Base-by-base conservation (phyloP, 2,797 vertebrate species). In the Rachycentron canadum region DNA sequence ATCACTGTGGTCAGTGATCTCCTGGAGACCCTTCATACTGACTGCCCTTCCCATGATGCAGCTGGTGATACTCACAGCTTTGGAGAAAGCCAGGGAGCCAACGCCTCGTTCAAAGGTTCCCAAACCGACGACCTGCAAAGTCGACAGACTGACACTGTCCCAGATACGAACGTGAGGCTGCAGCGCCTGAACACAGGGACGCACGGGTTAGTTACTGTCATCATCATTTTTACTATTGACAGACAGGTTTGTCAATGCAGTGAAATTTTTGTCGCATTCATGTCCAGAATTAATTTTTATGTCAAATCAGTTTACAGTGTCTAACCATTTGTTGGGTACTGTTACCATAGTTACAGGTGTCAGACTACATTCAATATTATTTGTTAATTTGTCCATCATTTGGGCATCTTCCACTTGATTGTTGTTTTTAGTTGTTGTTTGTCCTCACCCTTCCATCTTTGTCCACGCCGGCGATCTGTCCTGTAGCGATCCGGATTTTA, bases 401-500 rank as follows among this genome's bases (percentile, higher is more conserved):
- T 3, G 1, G 5, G 4, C 4, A 17, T 43, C 19, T 47, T 47
- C 21, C 19, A 47, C 21, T 0, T 47, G 9, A 47, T n/a, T 47
- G 45, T 12, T 49, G 47, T 49, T 10, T 49, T 49, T 23, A 23
- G 9, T 49, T 3, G 1, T 2, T 49, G 3, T 43, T 19, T 28
- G 14, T 62, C 26, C 96, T 96, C 87, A 99, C 98, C 93, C 98
- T 96, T 93, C 98, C 98, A 70, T 99, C 98, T 94, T 99, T 99
- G 95, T 99, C 97, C 90, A 99, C 98, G 86, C 98, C 98, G 79
- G 98, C 98, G 47, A 99, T 96, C 94, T 99, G 98, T 92, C 98
- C 98, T 55, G 98, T 99, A 79, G 98, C 98, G 47, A 99, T 98
- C 71, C 97, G 97, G 86, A 99, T 99, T 95, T 98, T 98, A 94